Conservation (phyloP, 2,888 invertebrate species). For the Stenolophus ochropezus region DNA sequence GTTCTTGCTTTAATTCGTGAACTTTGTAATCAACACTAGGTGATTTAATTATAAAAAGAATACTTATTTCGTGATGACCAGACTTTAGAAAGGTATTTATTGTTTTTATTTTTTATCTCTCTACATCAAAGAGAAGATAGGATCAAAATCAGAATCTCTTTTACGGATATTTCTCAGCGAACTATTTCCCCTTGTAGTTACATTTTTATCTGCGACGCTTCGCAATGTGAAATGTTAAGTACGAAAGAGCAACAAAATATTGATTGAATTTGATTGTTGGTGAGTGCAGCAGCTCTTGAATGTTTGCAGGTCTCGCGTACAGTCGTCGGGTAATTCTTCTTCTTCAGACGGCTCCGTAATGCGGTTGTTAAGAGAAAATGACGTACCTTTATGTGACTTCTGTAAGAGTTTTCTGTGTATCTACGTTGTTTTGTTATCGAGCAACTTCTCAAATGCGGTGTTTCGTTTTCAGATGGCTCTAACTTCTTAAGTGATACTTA, state of each 20-base stretch:
- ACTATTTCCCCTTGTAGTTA: background rate
- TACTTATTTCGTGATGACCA: too few relatives aligned
- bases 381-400: conserved; percentile 44
- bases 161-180: background rate
- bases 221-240: background rate
- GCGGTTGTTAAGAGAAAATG: conserved; percentile 36
- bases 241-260: conserved; percentile 28
- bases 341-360: conserved; percentile 21
- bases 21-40: too few relatives aligned
- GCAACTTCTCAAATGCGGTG: conserved; percentile 4
- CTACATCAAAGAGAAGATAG: background rate
- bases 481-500: conserved; percentile 33
- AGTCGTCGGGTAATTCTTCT: conserved; percentile 11
- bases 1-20: too few relatives aligned
- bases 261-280: conserved; percentile 27
- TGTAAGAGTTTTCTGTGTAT: conserved; percentile 29
- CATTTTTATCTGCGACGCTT: background rate
- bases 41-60: too few relatives aligned
- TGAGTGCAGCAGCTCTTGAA: conserved; percentile 1
- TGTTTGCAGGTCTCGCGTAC: background rate
- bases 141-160: background rate
- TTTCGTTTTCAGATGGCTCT: conserved; percentile 9
- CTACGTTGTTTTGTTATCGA: conserved; percentile 20
- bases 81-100: too few relatives aligned
- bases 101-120: too few relatives aligned